phyloP scores from a whole-genome alignment of 2,797 vertebrate species.

The Crossoptilon crossoptilon region DNA sequence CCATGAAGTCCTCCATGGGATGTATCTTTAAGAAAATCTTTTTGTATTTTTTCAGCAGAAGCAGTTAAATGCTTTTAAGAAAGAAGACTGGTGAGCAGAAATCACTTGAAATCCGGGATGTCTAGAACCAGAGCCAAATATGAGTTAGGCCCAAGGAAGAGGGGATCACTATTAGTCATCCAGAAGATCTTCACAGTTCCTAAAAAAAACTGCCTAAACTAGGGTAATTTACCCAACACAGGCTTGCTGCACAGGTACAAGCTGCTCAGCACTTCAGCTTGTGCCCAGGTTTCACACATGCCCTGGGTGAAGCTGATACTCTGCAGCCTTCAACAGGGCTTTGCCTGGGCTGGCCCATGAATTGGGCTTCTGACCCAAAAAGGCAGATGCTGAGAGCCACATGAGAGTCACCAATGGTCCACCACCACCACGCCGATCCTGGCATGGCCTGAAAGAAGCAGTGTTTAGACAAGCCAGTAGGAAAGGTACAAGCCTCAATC shows the following conservation, averaged over 20 bases:
- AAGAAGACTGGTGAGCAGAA: background rate
- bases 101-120: fast-evolving
- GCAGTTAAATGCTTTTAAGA: background rate
- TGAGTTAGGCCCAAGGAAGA: background rate
- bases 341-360: too few species aligned
- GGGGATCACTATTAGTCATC: background rate
- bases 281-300: background rate
- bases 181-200: background rate
- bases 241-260: background rate
- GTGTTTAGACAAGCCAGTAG: fast-evolving
- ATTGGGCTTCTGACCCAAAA: background rate
- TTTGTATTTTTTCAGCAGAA: background rate
- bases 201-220: background rate
- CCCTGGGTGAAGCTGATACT: background rate
- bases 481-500: background rate
- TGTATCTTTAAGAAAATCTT: background rate
- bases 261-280: background rate
- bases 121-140: background rate
- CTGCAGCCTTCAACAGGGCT: background rate
- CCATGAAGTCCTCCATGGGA: background rate
- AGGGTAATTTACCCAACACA: background rate
- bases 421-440: background rate
- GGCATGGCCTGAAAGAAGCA: fast-evolving
- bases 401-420: fast-evolving
- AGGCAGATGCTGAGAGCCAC: fast-evolving